A percentile compares a stretch with the other conserved stretches of the same genome.
Evolutionary conservation across 64 coral and sea anemone species (phyloP).

Genomic region (Montipora capricornis): DNA sequence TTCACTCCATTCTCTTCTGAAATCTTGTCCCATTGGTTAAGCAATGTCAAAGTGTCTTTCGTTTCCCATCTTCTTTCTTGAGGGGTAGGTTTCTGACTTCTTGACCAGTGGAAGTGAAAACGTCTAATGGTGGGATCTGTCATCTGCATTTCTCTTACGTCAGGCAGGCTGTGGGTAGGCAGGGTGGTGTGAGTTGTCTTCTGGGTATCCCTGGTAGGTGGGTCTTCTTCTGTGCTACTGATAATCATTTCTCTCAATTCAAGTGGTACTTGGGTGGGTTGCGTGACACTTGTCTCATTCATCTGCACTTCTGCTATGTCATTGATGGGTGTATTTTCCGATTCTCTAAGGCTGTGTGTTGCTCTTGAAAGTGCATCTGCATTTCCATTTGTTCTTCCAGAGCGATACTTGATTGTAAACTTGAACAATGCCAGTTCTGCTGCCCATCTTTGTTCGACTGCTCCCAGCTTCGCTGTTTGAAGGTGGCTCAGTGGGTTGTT

Average conservation of each 20-base stretch:
- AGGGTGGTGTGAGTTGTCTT: too few relatives aligned
- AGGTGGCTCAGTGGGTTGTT: conserved; percentile 43
- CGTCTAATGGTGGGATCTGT: too few relatives aligned
- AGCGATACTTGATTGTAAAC: not conserved
- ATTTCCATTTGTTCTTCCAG: conserved; percentile 29
- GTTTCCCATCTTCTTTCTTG: too few relatives aligned
- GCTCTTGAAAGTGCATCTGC: conserved; percentile 28
- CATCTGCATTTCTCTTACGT: too few relatives aligned
- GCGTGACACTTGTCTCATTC: not conserved
- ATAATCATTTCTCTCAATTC: not conserved
- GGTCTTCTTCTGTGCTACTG: not conserved
- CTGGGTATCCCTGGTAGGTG: too few relatives aligned
- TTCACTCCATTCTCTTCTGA: too few relatives aligned
- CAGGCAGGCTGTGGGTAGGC: too few relatives aligned
- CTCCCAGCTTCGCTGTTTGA: conserved; percentile 19
- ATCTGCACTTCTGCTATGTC: not conserved
- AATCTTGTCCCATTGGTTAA: too few relatives aligned
- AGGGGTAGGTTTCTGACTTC: too few relatives aligned
- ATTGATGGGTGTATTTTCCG: not conserved
- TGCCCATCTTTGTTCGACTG: conserved; percentile 48
- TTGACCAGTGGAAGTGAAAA: too few relatives aligned
- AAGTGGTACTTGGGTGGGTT: conserved; percentile 1
- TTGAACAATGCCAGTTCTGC: conserved; percentile 13
- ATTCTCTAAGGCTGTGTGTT: not conserved
- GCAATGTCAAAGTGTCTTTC: too few relatives aligned